phyloP scores from a whole-genome alignment of 2,797 vertebrate species.

The Melanotaenia parkinsoni region DNA sequence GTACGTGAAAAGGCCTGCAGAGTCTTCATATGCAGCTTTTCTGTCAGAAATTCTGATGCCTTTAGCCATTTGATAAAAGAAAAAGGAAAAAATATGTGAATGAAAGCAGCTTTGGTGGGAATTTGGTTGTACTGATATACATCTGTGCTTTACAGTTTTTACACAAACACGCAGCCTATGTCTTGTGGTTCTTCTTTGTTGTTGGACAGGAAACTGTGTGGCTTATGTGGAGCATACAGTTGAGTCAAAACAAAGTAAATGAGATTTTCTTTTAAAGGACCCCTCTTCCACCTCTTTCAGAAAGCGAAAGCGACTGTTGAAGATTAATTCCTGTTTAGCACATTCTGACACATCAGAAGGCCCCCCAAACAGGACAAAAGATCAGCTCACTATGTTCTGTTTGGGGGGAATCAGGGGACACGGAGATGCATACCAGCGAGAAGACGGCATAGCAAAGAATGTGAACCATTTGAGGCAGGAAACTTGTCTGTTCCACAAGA shows the following conservation, averaged over 20 bases:
- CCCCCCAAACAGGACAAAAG: conserved; percentile 66
- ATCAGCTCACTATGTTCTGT: conserved; percentile 50
- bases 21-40: not conserved
- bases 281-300: conserved; percentile 30
- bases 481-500: conserved; percentile 47
- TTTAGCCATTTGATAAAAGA: too few relatives aligned
- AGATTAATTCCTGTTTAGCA: conserved; percentile 70
- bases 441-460: conserved; percentile 36
- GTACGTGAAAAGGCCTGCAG: not conserved
- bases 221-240: not conserved
- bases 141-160: too few relatives aligned
- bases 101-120: not conserved
- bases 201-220: not conserved
- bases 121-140: too few relatives aligned
- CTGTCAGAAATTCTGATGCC: not conserved
- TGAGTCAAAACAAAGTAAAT: conserved; percentile 23
- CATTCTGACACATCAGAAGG: conserved; percentile 58
- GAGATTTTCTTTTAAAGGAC: conserved; percentile 13
- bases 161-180: not conserved
- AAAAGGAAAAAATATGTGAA: not conserved
- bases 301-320: conserved; percentile 50
- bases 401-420: conserved; percentile 21
- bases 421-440: conserved; percentile 25
- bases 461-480: conserved; percentile 35
- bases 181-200: not conserved